Base-by-base conservation (phyloP, 2,797 vertebrate genomes). In the Bryconaethiops microstoma region DNA sequence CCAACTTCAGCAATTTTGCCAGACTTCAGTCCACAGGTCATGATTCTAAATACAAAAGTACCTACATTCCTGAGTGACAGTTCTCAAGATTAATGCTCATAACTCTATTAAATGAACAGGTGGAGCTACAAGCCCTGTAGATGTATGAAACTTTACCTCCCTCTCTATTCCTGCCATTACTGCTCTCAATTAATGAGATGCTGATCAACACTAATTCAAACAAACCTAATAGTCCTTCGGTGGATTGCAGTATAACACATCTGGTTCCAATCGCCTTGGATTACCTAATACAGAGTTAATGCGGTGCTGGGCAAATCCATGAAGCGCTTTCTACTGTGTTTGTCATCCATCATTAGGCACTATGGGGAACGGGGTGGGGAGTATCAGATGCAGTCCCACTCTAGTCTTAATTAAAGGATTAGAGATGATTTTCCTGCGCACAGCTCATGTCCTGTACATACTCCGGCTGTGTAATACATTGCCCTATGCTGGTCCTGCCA, bases 331-430 rank as follows among this genome's bases (percentile, higher is more conserved):
- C 83, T 78, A 68, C 80, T 74, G 69, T 73, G 77, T 80, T 84
- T 79, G 78, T 77, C 77, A 68, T 70, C 55, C 54, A 9, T 73
- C 85, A 81, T 86, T 80, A 76, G 42, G 59, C 59, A 68, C 63
- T 82, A 72, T 76, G 77, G 21, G 55, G 83, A 71, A 59, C 25
- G 45, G 79, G 23, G 87, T 81, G 85, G 45, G 63, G 74, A 77
- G 84, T 85, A 86, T 84, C 62, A 83, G 81, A 82, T 77, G 74
- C 86, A 75, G 86, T 87, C 84, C 74, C 86, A 79, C 79, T 88
- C 84, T 83, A 84, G 86, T 85, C 85, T 86, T 90, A 92, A 92
- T 90, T 84, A 90, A 77, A 67, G 85, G 87, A 89, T 90, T 89
- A 90, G 83, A 86, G 85, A 83, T 84, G 80, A 89, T 90, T 91